phyloP scores from a whole-genome alignment of 2,888 invertebrate genomes.

The Apantesis nais region DNA sequence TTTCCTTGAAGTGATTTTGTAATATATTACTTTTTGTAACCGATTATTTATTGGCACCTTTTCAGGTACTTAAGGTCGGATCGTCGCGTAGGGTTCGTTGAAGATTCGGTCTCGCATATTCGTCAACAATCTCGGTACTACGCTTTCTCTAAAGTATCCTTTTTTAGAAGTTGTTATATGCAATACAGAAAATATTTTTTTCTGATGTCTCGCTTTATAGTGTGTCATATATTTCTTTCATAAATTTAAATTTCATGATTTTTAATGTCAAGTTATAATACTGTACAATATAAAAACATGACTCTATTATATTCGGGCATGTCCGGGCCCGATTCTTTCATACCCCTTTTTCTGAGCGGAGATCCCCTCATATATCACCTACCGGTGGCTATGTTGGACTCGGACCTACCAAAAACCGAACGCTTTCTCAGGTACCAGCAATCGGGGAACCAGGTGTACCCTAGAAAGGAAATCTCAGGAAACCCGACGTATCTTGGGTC shows the following conservation, averaged over 20 bases:
- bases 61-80: conserved; percentile 80
- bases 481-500: too few species aligned
- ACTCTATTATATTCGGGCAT: not conserved
- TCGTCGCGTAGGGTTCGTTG: conserved; percentile 67
- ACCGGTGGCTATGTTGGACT: too few species aligned
- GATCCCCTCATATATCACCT: too few species aligned
- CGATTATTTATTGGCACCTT: conserved; percentile 78
- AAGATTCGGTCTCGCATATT: conserved; percentile 67
- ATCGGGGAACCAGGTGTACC: too few species aligned
- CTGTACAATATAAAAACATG: not conserved
- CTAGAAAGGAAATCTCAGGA: too few species aligned
- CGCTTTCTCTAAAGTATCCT: conserved; percentile 15
- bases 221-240: not conserved
- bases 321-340: not conserved
- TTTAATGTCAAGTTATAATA: not conserved
- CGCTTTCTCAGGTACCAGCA: too few species aligned
- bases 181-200: not conserved
- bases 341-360: too few species aligned
- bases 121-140: conserved; percentile 66
- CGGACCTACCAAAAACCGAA: too few species aligned
- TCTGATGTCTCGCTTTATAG: not conserved
- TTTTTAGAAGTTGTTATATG: not conserved
- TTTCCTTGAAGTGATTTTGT: conserved; percentile 32
- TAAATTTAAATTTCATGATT: too few species aligned
- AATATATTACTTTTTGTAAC: conserved; percentile 49